Base-by-base conservation (phyloP, 1,140 invertebrate species). In the Drosophila teissieri region DNA sequence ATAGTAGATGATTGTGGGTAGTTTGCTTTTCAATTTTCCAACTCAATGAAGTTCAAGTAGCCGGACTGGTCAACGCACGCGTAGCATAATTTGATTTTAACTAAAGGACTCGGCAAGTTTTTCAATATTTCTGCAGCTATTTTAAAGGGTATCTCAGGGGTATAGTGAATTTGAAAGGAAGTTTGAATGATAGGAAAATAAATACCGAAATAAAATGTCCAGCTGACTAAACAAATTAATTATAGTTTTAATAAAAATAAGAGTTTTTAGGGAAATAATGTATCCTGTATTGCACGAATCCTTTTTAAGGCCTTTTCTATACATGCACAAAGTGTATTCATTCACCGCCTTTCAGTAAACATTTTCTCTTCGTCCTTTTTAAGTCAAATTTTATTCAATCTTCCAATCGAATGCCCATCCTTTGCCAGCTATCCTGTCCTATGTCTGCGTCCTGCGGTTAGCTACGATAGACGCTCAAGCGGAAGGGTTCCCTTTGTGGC, bases 331-430 rank as follows among this genome's bases (percentile, higher is more conserved):
- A 67, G 54, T 40, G 42, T 53, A 48, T 36, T 17, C 11, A 12
- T 4, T 22, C 1, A 14, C 0, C 24, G 10, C 8, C 3, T 34
- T 45, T 40, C n/a, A 8, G 7, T 6, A 56, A 34, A 58, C 44
- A 39, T 70, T 63, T 78, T 44, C 53, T 64, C 61, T 52, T 73
- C 37, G 52, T 53, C 63, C 68, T 81, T 86, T 84, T 88, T 78
- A 82, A 91, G 79, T 73, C 90, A 91, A 91, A 91, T 91, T 91
- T 91, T 91, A 91, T 91, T 91, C 90, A 91, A 91, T 92, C 90
- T 91, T 91, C 90, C 90, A 89, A 90, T 75, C 89, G 90, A 91
- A 67, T 91, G 90, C 61, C 45, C 62, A 58, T 69, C 48, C 46
- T 40, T 58, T 60, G 61, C 65, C 31, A 11, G 27, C 58, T 42